phyloP scores from a whole-genome alignment of 1,140 invertebrate genomes.

The Micrasema longulum region DNA sequence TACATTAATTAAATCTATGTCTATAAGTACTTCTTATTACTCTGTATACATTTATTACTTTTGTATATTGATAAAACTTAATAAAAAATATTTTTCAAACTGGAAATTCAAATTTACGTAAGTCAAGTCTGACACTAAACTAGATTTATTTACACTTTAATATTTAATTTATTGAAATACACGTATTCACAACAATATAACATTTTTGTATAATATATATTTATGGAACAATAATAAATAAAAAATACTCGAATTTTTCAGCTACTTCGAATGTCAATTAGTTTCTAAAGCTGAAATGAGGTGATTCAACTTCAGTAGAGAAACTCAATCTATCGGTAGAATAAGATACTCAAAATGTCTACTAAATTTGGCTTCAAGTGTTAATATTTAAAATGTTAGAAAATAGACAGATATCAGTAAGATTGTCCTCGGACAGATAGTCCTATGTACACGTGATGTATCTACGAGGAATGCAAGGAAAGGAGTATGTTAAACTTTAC shows the following conservation, averaged over 20 bases:
- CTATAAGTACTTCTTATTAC: constrained; percentile 27
- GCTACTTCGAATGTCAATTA: constrained; percentile 5
- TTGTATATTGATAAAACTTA: constrained; percentile 28
- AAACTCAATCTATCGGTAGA: no score
- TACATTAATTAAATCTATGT: constrained; percentile 11
- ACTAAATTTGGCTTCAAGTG: not conserved
- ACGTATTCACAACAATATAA: constrained; percentile 34
- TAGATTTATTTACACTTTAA: constrained; percentile 17
- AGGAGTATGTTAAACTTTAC: constrained; percentile 20
- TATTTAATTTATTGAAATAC: constrained; percentile 35
- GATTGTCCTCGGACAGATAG: constrained; percentile 21
- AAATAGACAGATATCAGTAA: constrained; percentile 19
- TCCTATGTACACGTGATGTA: constrained; percentile 5
- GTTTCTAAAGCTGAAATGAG: no score
- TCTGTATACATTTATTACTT: constrained; percentile 23
- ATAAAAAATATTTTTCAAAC: constrained; percentile 25
- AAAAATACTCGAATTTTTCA: constrained; percentile 3
- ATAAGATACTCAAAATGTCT: constrained; percentile 17
- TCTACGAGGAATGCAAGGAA: constrained; percentile 27
- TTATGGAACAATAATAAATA: constrained; percentile 23
- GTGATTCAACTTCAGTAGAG: no score
- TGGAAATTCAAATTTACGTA: constrained; percentile 13
- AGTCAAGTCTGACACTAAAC: constrained; percentile 2
- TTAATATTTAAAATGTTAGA: constrained; percentile 24
- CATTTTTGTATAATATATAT: constrained; percentile 29